Conservation (phyloP, 2,888 invertebrate species). For the Lithophane socia region DNA sequence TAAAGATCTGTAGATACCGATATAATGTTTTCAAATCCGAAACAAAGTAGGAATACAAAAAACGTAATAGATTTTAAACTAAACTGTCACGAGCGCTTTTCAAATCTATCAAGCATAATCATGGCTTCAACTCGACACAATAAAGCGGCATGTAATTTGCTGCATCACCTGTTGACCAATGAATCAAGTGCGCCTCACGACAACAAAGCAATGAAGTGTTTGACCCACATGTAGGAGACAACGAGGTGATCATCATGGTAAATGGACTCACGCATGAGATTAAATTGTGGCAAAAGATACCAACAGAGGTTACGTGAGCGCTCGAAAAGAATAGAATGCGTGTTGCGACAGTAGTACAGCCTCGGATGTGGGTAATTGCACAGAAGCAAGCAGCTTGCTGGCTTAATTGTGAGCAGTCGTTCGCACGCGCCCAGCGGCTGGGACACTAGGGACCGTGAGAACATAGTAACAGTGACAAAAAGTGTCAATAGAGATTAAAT, state of each 20-base stretch:
- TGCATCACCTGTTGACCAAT: slow-evolving; percentile 62
- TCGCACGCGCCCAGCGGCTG: slow-evolving; percentile 80
- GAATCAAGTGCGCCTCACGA: slow-evolving; percentile 61
- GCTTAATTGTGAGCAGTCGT: slow-evolving; percentile 77
- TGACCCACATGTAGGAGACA: slow-evolving; percentile 78
- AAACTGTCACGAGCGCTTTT: slow-evolving; percentile 42
- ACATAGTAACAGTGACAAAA: slow-evolving; percentile 76
- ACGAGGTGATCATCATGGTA: slow-evolving; percentile 72
- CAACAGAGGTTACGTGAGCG: slow-evolving; percentile 80
- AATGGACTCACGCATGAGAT: slow-evolving; percentile 67
- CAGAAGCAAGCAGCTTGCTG: slow-evolving; percentile 73
- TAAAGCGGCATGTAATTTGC: slow-evolving; percentile 49
- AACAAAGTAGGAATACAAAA: slow-evolving; percentile 19
- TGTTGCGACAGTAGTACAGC: slow-evolving; percentile 83
- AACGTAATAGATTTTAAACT: slow-evolving; percentile 29
- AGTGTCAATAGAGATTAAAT: slow-evolving; percentile 78
- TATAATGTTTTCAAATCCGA: slow-evolving; percentile 5
- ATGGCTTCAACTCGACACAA: slow-evolving; percentile 44
- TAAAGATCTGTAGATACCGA: neutral
- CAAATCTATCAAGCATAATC: slow-evolving; percentile 43
- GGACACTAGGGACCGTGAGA: slow-evolving; percentile 79
- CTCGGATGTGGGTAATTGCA: slow-evolving; percentile 83
- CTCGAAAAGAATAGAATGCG: slow-evolving; percentile 82
- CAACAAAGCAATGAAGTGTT: slow-evolving; percentile 67
- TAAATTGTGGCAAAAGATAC: slow-evolving; percentile 73